These are phyloP conservation scores for Ennomos erosarius DNA, from an alignment of 2,888 invertebrate species.

Conservation along the genomic window DNA sequence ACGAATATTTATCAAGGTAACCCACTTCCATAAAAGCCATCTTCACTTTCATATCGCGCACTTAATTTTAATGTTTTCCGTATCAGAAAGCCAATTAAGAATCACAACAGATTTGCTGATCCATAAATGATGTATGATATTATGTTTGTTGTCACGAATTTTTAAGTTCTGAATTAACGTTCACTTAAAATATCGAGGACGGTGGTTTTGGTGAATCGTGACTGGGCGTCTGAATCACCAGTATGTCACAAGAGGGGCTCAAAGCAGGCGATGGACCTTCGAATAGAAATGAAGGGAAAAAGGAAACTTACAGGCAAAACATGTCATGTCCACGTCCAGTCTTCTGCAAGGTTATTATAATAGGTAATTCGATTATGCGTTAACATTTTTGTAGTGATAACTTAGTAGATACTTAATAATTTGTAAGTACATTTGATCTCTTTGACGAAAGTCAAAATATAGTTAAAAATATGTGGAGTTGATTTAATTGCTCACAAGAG, in stretches of 20 bases:
- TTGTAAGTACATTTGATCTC: too few species aligned
- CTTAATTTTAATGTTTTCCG: conserved; percentile 2
- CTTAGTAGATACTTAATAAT: too few species aligned
- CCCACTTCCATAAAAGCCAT: conserved; percentile 5
- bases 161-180: conserved; percentile 3
- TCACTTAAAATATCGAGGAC: conserved; percentile 7
- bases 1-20: background rate
- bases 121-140: conserved; percentile 6
- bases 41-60: conserved; percentile 5
- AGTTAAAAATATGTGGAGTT: too few species aligned
- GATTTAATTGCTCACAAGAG: too few species aligned
- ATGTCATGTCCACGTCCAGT: too few species aligned
- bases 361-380: too few species aligned
- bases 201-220: conserved; percentile 21
- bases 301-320: conserved; percentile 10
- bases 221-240: conserved; percentile 13
- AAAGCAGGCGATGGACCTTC: conserved; percentile 16
- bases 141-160: background rate
- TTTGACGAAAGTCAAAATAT: too few species aligned
- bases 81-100: conserved; percentile 11
- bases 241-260: conserved; percentile 7
- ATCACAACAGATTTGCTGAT: conserved; percentile 1
- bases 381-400: too few species aligned
- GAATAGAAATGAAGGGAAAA: conserved; percentile 24
- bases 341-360: too few species aligned